A percentile compares a stretch with the other conserved stretches of the same genome.
phyloP scores from a whole-genome alignment of 2,888 invertebrate species.

The Nemurella pictetii region DNA sequence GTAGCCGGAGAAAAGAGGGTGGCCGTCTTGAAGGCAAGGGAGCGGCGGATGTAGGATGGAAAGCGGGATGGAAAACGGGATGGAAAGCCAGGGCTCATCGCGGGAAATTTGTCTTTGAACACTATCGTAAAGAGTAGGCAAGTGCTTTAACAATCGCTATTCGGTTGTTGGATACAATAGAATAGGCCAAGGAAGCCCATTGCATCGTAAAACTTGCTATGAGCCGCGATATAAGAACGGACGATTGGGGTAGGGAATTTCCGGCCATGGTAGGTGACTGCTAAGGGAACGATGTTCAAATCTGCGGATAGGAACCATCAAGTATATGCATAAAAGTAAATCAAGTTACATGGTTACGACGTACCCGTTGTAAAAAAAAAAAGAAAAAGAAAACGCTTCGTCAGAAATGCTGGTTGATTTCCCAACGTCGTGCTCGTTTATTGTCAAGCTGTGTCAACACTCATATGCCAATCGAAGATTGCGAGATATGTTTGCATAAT shows the following conservation, averaged over 20 bases:
- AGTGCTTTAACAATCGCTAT: conserved; percentile 31
- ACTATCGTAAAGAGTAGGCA: conserved; percentile 20
- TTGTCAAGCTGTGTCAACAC: neutral
- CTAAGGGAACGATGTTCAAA: conserved; percentile 21
- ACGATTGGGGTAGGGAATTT: neutral
- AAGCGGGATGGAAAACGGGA: too few relatives aligned
- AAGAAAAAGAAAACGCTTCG: neutral
- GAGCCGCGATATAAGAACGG: conserved; percentile 10
- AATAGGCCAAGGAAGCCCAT: conserved; percentile 8
- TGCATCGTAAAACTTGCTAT: conserved; percentile 24
- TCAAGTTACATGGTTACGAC: neutral
- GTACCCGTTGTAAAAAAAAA: neutral
- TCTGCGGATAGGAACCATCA: neutral
- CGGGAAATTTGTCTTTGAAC: conserved; percentile 26
- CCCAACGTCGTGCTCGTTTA: neutral
- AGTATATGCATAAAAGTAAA: conserved; percentile 17
- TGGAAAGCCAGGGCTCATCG: neutral
- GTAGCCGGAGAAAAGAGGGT: neutral
- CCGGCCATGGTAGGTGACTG: neutral
- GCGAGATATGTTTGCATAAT: neutral
- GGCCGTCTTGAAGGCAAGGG: neutral
- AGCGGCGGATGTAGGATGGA: neutral
- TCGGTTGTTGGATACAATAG: conserved; percentile 30
- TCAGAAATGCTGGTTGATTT: neutral
- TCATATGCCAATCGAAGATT: neutral